Percentiles rank a stretch among this genome's conserved stretches.
phyloP scores from a whole-genome alignment of 2,113 vertebrate genomes.

The Amblyornis subalaris region DNA sequence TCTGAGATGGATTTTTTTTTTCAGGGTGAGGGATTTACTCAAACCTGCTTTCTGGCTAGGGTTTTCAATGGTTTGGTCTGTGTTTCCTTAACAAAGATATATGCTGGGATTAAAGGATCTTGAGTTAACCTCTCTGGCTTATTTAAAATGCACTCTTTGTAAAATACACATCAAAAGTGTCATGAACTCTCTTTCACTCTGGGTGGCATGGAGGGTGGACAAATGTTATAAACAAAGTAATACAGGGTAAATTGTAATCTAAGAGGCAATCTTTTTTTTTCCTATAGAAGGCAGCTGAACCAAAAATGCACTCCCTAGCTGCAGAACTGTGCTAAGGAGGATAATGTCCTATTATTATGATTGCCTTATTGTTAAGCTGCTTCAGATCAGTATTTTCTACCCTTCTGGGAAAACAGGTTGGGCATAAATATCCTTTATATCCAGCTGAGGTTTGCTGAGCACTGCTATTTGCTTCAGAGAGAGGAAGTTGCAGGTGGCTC shows the following conservation, averaged over 20 bases:
- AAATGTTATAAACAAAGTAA: constrained; percentile 35
- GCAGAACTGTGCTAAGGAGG: neutral
- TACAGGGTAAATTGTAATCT: constrained; percentile 8
- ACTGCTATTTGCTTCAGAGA: neutral
- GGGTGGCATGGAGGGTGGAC: constrained; percentile 23
- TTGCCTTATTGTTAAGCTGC: neutral
- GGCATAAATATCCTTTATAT: neutral
- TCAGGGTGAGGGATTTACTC: neutral
- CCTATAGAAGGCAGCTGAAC: constrained; percentile 5
- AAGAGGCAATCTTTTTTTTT: neutral
- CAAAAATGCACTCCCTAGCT: neutral
- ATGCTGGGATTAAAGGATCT: constrained; percentile 51
- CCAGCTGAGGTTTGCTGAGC: neutral
- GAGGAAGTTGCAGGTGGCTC: constrained; percentile 4
- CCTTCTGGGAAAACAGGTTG: constrained; percentile 36
- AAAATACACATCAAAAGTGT: constrained; percentile 57
- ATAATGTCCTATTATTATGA: neutral
- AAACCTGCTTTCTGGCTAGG: neutral
- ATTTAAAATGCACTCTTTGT: constrained; percentile 47
- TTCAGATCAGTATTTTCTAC: neutral
- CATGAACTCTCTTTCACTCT: constrained; percentile 51
- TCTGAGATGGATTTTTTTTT: neutral
- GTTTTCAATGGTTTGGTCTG: constrained; percentile 10
- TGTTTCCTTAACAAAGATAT: constrained; percentile 44
- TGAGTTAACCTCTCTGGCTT: constrained; percentile 6